phyloP scores from a whole-genome alignment of 1,140 invertebrate species.

The Magallana gigas region DNA sequence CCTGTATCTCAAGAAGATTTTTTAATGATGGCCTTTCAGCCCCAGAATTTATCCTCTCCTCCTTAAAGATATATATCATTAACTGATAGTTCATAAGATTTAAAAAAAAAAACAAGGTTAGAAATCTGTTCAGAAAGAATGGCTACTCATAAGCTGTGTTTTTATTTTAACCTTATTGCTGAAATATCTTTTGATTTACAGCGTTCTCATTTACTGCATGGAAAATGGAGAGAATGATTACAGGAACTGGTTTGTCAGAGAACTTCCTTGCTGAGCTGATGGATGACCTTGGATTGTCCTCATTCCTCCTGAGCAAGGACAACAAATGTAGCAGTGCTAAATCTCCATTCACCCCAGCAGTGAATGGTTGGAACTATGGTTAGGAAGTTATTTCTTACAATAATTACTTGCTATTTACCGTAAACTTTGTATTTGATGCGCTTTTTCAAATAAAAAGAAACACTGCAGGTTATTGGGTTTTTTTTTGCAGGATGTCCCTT shows the following conservation, averaged over 20 bases:
- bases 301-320: background rate
- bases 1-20: too few species aligned
- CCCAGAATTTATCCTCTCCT: too few species aligned
- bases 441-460: background rate
- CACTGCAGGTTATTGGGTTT: background rate
- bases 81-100: too few species aligned
- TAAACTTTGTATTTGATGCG: background rate
- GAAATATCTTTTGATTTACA: background rate
- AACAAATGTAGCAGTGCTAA: background rate
- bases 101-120: too few species aligned
- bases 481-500: slow-evolving; percentile 35
- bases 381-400: background rate
- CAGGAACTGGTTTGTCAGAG: background rate
- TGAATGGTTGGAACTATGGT: slow-evolving; percentile 37
- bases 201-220: slow-evolving; percentile 41
- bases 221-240: slow-evolving; percentile 12
- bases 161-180: background rate
- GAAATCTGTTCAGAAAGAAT: too few species aligned
- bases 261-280: slow-evolving; percentile 28
- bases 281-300: slow-evolving; percentile 30
- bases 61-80: too few species aligned
- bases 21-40: too few species aligned
- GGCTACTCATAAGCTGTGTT: too few species aligned
- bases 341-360: background rate
- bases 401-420: background rate